Percentiles rank a stretch among this genome's conserved stretches.
Evolutionary conservation across 1,140 invertebrate genomes (phyloP).

Genomic region (Sinella curviseta): DNA sequence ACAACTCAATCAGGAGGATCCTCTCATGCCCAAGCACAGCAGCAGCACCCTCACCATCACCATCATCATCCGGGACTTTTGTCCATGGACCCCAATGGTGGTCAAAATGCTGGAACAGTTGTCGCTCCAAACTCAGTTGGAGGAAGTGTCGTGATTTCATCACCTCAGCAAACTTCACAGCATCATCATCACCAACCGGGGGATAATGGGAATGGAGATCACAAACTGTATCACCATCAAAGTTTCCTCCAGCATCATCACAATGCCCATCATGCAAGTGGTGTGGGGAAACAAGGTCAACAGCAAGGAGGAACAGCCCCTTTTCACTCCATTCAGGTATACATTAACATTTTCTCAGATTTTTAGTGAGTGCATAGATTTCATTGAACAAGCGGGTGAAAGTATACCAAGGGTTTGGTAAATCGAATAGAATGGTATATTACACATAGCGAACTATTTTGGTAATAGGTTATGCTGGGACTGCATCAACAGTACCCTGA

Average conservation of each 20-base stretch:
- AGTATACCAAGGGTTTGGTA: no score
- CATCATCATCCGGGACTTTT: constrained; percentile 27
- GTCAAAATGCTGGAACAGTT: background rate
- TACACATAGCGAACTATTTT: no score
- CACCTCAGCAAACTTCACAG: background rate
- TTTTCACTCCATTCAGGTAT: constrained; percentile 49
- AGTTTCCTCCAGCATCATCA: background rate
- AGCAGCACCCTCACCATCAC: constrained; percentile 31
- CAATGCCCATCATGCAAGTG: background rate
- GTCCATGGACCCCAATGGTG: constrained; percentile 20
- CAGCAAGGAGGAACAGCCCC: background rate
- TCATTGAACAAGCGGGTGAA: no score
- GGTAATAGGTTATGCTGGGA: constrained; percentile 49
- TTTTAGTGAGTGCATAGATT: no score
- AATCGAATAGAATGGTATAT: no score
- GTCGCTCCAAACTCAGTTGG: background rate
- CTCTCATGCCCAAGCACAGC: constrained; percentile 29
- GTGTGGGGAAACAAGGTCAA: constrained; percentile 4
- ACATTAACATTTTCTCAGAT: background rate
- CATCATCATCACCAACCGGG: background rate
- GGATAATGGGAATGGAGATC: constrained; percentile 10
- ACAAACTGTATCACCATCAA: constrained; percentile 26
- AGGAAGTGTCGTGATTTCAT: background rate
- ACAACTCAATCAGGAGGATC: constrained; percentile 24
- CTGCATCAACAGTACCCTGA: constrained; percentile 44